A percentile compares a stretch with the other conserved stretches of the same genome.
Conservation (phyloP, 2,888 invertebrate genomes). For the Torymus auratus region DNA sequence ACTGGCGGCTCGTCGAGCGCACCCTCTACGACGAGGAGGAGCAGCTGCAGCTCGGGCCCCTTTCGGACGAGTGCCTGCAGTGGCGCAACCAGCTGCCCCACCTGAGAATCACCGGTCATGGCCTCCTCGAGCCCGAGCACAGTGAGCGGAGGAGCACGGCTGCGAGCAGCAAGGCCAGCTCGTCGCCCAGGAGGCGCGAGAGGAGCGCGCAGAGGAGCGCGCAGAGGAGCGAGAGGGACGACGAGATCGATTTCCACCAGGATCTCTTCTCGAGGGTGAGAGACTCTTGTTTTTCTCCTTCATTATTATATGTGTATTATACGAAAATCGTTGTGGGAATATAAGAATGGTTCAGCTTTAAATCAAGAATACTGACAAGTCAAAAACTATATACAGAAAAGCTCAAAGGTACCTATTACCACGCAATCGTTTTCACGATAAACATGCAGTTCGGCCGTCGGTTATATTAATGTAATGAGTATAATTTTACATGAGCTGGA, state of each 20-base stretch:
- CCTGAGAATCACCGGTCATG: conserved; percentile 63
- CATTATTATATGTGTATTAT: neutral
- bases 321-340: no score
- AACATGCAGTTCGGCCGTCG: neutral
- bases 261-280: conserved; percentile 15
- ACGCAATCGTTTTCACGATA: no score
- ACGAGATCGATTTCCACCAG: neutral
- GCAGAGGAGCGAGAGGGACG: conserved; percentile 1
- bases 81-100: conserved; percentile 72
- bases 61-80: conserved; percentile 70
- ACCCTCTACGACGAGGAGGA: conserved; percentile 69
- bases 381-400: no score
- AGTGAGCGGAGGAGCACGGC: neutral
- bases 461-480: neutral
- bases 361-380: no score
- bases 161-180: neutral
- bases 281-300: neutral
- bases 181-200: neutral
- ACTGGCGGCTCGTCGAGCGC: conserved; percentile 70
- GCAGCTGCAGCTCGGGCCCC: conserved; percentile 59
- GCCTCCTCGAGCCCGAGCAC: neutral
- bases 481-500: neutral
- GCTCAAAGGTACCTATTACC: no score
- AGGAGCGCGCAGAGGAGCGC: conserved; percentile 22
- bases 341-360: no score